These are phyloP conservation scores for Calephelis nemesis DNA, from an alignment of 1,140 invertebrate species.

Conservation along the genomic window DNA sequence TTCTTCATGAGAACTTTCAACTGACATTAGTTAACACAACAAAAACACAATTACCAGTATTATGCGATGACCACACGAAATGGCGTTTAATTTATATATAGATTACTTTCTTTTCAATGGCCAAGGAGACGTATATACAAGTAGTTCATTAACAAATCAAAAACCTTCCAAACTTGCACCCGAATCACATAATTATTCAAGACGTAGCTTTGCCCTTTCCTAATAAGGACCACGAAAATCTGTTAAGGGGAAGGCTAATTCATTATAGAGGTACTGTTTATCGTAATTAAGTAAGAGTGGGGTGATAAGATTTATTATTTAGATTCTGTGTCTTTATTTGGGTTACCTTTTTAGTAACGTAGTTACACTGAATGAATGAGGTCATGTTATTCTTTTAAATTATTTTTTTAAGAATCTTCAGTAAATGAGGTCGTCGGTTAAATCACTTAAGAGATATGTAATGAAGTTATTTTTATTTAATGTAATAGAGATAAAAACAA, in stretches of 20 bases:
- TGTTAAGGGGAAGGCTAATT: slow-evolving; percentile 28
- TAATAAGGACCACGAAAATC: slow-evolving; percentile 22
- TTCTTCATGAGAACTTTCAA: too few species aligned
- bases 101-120: too few species aligned
- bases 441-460: too few species aligned
- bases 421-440: not conserved
- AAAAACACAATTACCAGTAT: too few species aligned
- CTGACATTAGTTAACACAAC: too few species aligned
- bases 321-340: not conserved
- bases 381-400: not conserved
- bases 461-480: too few species aligned
- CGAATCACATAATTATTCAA: slow-evolving; percentile 18
- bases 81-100: too few species aligned
- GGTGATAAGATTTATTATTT: slow-evolving; percentile 19
- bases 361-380: not conserved
- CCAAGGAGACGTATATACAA: not conserved
- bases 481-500: too few species aligned
- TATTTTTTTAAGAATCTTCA: not conserved
- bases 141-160: not conserved
- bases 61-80: too few species aligned
- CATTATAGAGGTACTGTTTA: slow-evolving; percentile 32
- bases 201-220: slow-evolving; percentile 12
- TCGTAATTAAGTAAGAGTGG: slow-evolving; percentile 32
- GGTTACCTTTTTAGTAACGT: not conserved
- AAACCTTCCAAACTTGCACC: not conserved